Conservation (phyloP, 2,888 invertebrate genomes). For the Idaea biselata region DNA sequence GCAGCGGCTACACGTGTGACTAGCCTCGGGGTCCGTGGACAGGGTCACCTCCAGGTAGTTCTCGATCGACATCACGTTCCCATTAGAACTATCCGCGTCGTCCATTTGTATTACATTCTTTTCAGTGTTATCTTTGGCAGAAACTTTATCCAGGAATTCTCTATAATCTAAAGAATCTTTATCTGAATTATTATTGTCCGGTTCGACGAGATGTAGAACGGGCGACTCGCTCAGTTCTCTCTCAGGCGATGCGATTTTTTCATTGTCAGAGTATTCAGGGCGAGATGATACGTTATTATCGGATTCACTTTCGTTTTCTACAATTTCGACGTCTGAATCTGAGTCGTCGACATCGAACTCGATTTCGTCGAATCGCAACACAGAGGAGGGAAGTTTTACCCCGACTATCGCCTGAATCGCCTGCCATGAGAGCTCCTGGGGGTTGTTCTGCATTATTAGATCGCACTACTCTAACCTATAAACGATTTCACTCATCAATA, state of each 20-base stretch:
- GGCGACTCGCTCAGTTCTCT: slow-evolving; percentile 72
- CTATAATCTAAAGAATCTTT: slow-evolving; percentile 66
- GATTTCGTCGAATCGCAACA: slow-evolving; percentile 78
- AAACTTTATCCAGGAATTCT: slow-evolving; percentile 66
- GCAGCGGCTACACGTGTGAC: slow-evolving; percentile 74
- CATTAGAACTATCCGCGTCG: slow-evolving; percentile 73
- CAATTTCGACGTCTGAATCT: slow-evolving; percentile 77
- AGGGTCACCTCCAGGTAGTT: slow-evolving; percentile 77
- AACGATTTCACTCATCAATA: slow-evolving; percentile 73
- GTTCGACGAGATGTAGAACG: slow-evolving; percentile 71
- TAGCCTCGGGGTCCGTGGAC: slow-evolving; percentile 76
- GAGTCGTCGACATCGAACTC: slow-evolving; percentile 76
- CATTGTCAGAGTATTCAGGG: slow-evolving; percentile 73
- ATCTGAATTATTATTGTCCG: slow-evolving; percentile 70
- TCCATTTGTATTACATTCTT: slow-evolving; percentile 62
- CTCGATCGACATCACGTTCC: slow-evolving; percentile 77
- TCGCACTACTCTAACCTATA: slow-evolving; percentile 81
- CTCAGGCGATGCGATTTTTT: slow-evolving; percentile 67
- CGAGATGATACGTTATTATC: slow-evolving; percentile 73
- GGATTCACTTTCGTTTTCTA: slow-evolving; percentile 77
- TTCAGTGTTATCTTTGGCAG: slow-evolving; percentile 66
- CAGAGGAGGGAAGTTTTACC: slow-evolving; percentile 78
- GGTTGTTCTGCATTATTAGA: slow-evolving; percentile 81
- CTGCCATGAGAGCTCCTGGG: slow-evolving; percentile 82
- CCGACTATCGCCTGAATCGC: slow-evolving; percentile 80